A percentile compares a stretch with the other conserved stretches of the same genome.
Evolutionary conservation across 2,113 vertebrate species (phyloP).

Genomic region (Pongo abelii): DNA sequence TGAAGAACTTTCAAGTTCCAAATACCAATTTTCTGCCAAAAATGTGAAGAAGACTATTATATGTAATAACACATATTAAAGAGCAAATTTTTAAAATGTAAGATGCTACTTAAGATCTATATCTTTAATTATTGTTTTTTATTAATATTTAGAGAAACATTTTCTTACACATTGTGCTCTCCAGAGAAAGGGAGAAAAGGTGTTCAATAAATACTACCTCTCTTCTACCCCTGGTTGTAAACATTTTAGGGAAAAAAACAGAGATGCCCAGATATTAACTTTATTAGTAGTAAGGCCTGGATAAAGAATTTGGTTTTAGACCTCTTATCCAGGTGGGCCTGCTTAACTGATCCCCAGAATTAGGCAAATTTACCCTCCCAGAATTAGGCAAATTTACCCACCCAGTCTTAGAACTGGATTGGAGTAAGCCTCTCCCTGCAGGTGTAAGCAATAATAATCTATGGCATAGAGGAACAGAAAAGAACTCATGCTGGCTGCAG

Average conservation of each 20-base stretch:
- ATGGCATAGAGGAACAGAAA: not conserved
- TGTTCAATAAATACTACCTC: not conserved
- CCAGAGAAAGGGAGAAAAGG: not conserved
- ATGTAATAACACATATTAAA: slow-evolving; percentile 38
- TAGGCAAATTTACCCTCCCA: not conserved
- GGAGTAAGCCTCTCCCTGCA: not conserved
- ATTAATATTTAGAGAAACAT: slow-evolving; percentile 28
- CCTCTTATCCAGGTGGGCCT: not conserved
- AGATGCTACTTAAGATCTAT: not conserved
- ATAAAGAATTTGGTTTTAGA: not conserved
- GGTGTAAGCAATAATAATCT: not conserved
- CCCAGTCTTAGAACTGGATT: not conserved
- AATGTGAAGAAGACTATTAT: slow-evolving; percentile 42
- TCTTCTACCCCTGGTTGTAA: not conserved
- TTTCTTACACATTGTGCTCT: not conserved
- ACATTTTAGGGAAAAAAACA: slow-evolving; percentile 25
- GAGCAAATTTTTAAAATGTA: slow-evolving; percentile 9
- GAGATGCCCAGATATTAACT: not conserved
- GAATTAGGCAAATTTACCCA: not conserved
- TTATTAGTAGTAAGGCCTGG: not conserved
- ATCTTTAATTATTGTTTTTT: not conserved
- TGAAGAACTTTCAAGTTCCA: slow-evolving; percentile 47
- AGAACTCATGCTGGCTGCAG: not conserved
- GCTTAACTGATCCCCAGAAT: not conserved
- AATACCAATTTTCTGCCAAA: slow-evolving; percentile 52